These are phyloP conservation scores for Hippopotamyrus pictus DNA, from an alignment of 2,797 vertebrate species.

Conservation along the genomic window DNA sequence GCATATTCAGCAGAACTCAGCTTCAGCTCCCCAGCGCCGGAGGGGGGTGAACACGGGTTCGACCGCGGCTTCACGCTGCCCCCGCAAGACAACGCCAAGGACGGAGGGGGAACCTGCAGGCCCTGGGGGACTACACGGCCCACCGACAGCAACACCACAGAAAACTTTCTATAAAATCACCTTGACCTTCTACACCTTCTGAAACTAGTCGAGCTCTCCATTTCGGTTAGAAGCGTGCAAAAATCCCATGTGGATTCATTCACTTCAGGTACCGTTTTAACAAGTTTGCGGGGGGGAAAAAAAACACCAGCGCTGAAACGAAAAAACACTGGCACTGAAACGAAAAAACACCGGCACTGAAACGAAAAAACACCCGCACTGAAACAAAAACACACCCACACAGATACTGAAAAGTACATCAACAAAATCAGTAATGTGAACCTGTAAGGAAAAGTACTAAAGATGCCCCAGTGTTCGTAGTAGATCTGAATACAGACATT, in stretches of 20 bases:
- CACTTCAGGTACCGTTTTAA: neutral
- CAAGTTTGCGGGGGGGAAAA: neutral
- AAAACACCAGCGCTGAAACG: neutral
- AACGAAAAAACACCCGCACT: neutral
- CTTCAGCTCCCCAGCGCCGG: neutral
- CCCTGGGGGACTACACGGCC: neutral
- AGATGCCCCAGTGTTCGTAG: neutral
- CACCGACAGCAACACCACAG: neutral
- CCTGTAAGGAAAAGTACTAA: neutral
- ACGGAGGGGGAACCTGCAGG: neutral
- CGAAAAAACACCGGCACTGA: neutral
- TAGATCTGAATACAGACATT: neutral
- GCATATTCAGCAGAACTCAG: neutral
- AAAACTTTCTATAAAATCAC: neutral
- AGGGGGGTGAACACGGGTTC: neutral
- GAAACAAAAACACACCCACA: neutral
- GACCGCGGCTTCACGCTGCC: neutral
- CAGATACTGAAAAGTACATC: neutral
- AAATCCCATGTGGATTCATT: neutral
- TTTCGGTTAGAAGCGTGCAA: neutral
- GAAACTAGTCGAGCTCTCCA: neutral
- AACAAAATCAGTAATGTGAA: neutral
- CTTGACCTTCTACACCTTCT: neutral
- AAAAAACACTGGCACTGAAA: neutral
- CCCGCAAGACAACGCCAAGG: neutral